These are phyloP conservation scores for Varanus komodoensis DNA, from an alignment of 2,113 vertebrate species.

Conservation along the genomic window DNA sequence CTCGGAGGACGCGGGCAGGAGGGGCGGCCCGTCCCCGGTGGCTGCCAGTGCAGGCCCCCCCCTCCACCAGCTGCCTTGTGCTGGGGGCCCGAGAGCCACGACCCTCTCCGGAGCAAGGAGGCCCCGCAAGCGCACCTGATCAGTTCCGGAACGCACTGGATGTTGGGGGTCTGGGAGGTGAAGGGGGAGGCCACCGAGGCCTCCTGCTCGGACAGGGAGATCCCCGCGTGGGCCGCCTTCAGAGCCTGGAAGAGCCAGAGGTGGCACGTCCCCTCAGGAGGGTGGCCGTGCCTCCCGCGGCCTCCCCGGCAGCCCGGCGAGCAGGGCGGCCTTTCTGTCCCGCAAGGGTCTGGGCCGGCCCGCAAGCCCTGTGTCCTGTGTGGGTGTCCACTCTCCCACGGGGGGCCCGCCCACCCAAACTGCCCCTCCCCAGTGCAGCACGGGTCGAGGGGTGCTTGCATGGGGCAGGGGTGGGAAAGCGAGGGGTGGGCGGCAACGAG, in stretches of 20 bases:
- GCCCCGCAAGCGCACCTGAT: constrained; percentile 53
- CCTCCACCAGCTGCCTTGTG: too few relatives aligned
- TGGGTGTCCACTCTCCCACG: too few relatives aligned
- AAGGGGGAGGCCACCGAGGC: constrained; percentile 74
- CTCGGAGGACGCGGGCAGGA: too few relatives aligned
- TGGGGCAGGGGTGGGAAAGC: background rate
- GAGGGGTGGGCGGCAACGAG: background rate
- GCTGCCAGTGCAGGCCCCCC: too few relatives aligned
- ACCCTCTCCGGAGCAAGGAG: background rate
- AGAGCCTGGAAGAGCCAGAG: constrained; percentile 70
- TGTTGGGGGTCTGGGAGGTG: constrained; percentile 73
- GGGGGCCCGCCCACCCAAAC: background rate
- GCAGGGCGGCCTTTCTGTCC: too few relatives aligned
- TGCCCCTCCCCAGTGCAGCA: too few relatives aligned
- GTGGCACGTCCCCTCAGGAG: background rate
- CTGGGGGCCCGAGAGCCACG: too few relatives aligned
- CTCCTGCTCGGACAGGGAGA: constrained; percentile 73
- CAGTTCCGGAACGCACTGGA: constrained; percentile 71
- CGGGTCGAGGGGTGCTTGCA: background rate
- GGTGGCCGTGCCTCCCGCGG: background rate
- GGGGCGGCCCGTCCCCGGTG: too few relatives aligned
- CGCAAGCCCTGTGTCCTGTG: background rate
- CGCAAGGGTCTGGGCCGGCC: accelerated
- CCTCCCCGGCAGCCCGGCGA: background rate
- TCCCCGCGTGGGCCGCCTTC: constrained; percentile 75